Base-by-base conservation (phyloP, 1,140 invertebrate genomes). In the Manduca sexta region DNA sequence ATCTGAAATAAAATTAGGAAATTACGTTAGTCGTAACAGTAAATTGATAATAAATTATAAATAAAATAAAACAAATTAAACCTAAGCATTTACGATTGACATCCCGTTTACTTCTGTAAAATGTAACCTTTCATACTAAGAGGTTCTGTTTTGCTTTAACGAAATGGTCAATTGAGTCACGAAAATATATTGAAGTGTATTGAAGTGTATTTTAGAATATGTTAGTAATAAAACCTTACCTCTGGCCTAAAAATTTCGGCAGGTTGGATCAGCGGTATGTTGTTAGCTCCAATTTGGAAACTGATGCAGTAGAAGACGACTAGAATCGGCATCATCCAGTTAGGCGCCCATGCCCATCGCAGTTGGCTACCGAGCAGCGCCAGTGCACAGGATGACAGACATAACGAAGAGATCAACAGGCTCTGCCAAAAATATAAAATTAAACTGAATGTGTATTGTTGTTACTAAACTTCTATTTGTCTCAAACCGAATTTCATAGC, bases 1-100 rank as follows among this genome's bases (percentile, higher is more conserved):
- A 58, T 15, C 60, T 62, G 55, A 2, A 54, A 57, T 6, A 34
- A 40, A 39, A 52, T 11, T 3, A n/a, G 16, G 8, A 26, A 26
- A 26, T 26, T 5, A 26, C 2, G 5, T 35, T 5, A 35, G 5
- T 35, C n/a, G n/a, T n/a, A n/a, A n/a, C n/a, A n/a, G n/a, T n/a
- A n/a, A n/a, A n/a, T n/a, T n/a, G n/a, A n/a, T n/a, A n/a, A n/a
- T n/a, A n/a, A n/a, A n/a, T n/a, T n/a, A n/a, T n/a, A n/a, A n/a
- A n/a, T n/a, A n/a, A n/a, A n/a, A n/a, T n/a, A n/a, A n/a, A n/a
- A n/a, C n/a, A n/a, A n/a, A n/a, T n/a, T n/a, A n/a, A n/a, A n/a
- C n/a, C n/a, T n/a, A n/a, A n/a, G n/a, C n/a, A n/a, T n/a, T n/a
- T n/a, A n/a, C n/a, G n/a, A n/a, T n/a, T n/a, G n/a, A n/a, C n/a